Conservation (phyloP, 2,888 invertebrate species). For the Drosophila neonasuta region DNA sequence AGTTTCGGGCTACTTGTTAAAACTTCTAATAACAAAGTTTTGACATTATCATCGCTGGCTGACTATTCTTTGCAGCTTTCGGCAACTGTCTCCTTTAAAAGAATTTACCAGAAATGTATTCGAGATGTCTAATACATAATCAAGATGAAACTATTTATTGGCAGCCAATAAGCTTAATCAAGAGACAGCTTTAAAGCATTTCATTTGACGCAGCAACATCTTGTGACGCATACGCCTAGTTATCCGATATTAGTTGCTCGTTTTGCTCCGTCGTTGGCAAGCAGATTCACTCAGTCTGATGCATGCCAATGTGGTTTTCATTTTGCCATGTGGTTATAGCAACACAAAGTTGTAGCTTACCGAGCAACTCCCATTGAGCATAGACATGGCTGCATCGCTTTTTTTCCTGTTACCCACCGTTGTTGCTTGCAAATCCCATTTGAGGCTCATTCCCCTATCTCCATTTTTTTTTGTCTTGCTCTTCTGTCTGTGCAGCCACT, state of each 20-base stretch:
- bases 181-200: constrained; percentile 2
- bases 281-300: constrained; percentile 37
- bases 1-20: constrained; percentile 11
- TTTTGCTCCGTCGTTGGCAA: constrained; percentile 9
- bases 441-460: background rate
- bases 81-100: too few species aligned
- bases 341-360: constrained; percentile 35
- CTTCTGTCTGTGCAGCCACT: background rate
- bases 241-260: constrained; percentile 33
- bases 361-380: constrained; percentile 31
- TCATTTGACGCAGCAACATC: constrained; percentile 12
- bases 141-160: background rate
- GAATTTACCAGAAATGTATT: background rate
- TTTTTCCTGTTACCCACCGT: background rate
- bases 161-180: background rate
- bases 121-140: background rate
- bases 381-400: constrained; percentile 17
- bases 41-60: constrained; percentile 34
- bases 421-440: constrained; percentile 4
- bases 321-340: constrained; percentile 42
- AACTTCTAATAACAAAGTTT: constrained; percentile 34
- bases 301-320: constrained; percentile 61
- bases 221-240: constrained; percentile 57
- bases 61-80: too few species aligned
- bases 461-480: background rate